These are phyloP conservation scores for Amblyopsis rosae DNA, from an alignment of 2,113 vertebrate genomes.

Conservation along the genomic window DNA sequence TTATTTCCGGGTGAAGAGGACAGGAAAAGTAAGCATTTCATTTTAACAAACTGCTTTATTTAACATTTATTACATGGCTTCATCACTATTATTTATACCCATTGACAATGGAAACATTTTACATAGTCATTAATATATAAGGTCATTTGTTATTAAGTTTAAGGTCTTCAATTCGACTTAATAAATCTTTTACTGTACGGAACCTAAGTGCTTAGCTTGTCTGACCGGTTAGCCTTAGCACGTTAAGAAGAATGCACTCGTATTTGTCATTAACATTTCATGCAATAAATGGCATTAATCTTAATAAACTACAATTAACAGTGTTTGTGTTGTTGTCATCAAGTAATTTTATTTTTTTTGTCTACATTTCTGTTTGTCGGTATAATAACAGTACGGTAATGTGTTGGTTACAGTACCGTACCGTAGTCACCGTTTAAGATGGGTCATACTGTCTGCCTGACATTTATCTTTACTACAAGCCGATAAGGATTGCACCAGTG, in stretches of 20 bases:
- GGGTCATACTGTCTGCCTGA: too few species aligned
- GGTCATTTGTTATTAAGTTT: not conserved
- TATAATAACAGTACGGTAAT: too few species aligned
- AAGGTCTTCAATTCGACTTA: not conserved
- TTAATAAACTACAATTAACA: not conserved
- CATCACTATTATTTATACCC: too few species aligned
- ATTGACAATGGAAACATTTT: not conserved
- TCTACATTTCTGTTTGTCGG: not conserved
- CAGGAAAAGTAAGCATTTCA: constrained; percentile 57
- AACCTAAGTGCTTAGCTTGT: constrained; percentile 28
- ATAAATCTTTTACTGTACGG: constrained; percentile 23
- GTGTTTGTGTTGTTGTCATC: not conserved
- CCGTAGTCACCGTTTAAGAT: too few species aligned
- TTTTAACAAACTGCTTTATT: constrained; percentile 35
- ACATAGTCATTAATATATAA: constrained; percentile 1
- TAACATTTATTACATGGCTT: not conserved
- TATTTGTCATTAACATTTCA: constrained; percentile 19
- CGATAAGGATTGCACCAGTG: too few species aligned
- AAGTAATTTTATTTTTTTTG: not conserved
- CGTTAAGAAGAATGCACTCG: constrained; percentile 29
- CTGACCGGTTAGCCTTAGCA: constrained; percentile 62
- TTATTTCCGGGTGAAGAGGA: constrained; percentile 61
- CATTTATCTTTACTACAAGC: too few species aligned
- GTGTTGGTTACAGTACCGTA: too few species aligned
- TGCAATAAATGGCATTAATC: not conserved